Conservation (phyloP, 1,140 invertebrate genomes). For the Trichonephila clavipes region DNA sequence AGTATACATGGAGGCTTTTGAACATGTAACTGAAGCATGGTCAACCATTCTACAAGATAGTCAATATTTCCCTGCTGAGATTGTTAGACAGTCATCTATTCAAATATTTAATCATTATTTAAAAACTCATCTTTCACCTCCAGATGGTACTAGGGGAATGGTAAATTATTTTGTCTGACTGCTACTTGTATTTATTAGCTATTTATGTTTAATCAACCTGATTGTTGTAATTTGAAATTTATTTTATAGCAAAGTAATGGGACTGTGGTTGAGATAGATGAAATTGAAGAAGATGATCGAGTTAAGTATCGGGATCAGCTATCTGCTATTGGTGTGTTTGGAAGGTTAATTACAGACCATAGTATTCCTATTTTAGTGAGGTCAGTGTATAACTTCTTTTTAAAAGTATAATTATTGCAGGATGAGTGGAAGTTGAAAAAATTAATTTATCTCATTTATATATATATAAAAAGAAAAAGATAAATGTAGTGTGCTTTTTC, state of each 20-base stretch:
- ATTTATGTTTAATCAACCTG: neutral
- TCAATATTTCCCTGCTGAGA: slow-evolving; percentile 83
- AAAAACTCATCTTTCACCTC: slow-evolving; percentile 89
- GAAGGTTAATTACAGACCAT: slow-evolving; percentile 82
- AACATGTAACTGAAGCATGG: slow-evolving; percentile 91
- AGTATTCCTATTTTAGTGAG: slow-evolving; percentile 83
- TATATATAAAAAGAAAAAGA: too few relatives aligned
- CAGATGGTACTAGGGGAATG: slow-evolving; percentile 87
- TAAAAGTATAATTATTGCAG: too few relatives aligned
- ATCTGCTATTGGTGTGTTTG: slow-evolving; percentile 84
- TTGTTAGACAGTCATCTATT: slow-evolving; percentile 81
- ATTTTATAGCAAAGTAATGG: neutral
- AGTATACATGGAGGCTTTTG: slow-evolving; percentile 89
- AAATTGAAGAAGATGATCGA: slow-evolving; percentile 87
- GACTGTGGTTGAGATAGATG: slow-evolving; percentile 85
- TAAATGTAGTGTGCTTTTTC: too few relatives aligned
- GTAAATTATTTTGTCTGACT: slow-evolving; percentile 78
- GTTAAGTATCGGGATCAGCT: slow-evolving; percentile 87
- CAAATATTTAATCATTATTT: slow-evolving; percentile 90
- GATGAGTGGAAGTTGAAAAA: too few relatives aligned
- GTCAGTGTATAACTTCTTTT: neutral
- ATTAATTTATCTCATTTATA: too few relatives aligned
- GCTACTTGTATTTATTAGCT: too few relatives aligned
- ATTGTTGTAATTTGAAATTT: neutral
- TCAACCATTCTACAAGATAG: slow-evolving; percentile 85